Conservation (phyloP, 1,140 invertebrate species). For the Heliothis subflexa region DNA sequence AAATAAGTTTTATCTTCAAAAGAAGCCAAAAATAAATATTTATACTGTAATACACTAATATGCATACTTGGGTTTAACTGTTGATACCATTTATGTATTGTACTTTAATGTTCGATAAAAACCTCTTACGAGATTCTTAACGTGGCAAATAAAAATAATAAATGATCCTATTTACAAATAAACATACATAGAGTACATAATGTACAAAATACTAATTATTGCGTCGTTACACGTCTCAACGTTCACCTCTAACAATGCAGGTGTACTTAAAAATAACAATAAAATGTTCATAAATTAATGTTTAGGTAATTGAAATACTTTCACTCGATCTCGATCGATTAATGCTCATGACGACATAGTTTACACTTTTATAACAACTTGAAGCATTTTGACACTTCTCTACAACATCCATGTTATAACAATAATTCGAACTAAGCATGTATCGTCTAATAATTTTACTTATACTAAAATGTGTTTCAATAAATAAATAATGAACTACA, state of each 20-base stretch:
- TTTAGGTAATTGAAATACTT: constrained; percentile 24
- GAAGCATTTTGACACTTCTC: constrained; percentile 29
- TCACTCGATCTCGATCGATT: constrained; percentile 21
- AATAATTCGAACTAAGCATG: constrained; percentile 40
- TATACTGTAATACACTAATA: constrained; percentile 28
- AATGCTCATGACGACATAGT: constrained; percentile 20
- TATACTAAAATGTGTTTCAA: constrained; percentile 47
- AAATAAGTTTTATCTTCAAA: constrained; percentile 50
- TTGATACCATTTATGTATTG: constrained; percentile 55
- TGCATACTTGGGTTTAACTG: constrained; percentile 33
- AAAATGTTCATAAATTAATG: constrained; percentile 19
- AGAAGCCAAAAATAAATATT: constrained; percentile 70
- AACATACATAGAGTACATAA: constrained; percentile 65
- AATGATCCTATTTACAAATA: constrained; percentile 72
- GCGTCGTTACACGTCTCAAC: constrained; percentile 67
- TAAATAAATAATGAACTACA: constrained; percentile 57
- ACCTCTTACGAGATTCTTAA: constrained; percentile 48
- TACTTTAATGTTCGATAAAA: constrained; percentile 61
- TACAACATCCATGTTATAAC: constrained; percentile 33
- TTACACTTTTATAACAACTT: constrained; percentile 39
- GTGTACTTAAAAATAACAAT: constrained; percentile 38
- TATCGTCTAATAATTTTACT: constrained; percentile 39
- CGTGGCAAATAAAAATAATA: constrained; percentile 20
- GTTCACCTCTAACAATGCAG: background rate
- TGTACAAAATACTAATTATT: constrained; percentile 73